A percentile compares a stretch with the other conserved stretches of the same genome.
phyloP scores from a whole-genome alignment of 2,113 vertebrate species.

The Hipposideros armiger region DNA sequence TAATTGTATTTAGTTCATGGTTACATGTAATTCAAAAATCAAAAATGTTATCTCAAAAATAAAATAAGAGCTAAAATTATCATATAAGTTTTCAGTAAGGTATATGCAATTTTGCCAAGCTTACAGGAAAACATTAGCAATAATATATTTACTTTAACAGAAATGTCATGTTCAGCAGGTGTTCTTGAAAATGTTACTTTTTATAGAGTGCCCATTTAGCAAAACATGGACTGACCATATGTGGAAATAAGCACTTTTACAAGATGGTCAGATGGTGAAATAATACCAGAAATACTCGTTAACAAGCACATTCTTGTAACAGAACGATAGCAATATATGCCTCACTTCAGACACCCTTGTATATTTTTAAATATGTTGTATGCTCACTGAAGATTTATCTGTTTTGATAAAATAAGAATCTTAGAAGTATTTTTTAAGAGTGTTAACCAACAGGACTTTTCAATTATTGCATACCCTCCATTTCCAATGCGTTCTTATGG shows the following conservation, averaged over 20 bases:
- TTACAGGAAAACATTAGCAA: neutral
- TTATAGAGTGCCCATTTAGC: conserved; percentile 34
- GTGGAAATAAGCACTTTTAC: conserved; percentile 25
- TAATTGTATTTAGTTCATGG: conserved; percentile 15
- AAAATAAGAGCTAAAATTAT: conserved; percentile 33
- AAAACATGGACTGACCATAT: neutral
- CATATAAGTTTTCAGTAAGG: conserved; percentile 21
- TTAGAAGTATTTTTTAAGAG: neutral
- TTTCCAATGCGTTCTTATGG: neutral
- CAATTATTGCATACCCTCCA: neutral
- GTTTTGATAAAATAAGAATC: conserved; percentile 30
- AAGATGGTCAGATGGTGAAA: neutral
- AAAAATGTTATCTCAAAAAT: conserved; percentile 31
- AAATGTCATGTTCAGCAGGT: conserved; percentile 39
- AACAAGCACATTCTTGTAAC: neutral
- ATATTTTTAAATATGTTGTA: neutral
- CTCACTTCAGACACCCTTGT: neutral
- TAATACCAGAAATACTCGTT: neutral
- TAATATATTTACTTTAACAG: conserved; percentile 40
- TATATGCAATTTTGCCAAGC: neutral
- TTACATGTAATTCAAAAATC: conserved; percentile 48
- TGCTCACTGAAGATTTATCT: neutral
- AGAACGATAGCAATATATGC: neutral
- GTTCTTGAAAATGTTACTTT: conserved; percentile 61
- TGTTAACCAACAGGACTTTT: neutral